Percentiles rank a stretch among this genome's conserved stretches.
phyloP scores from a whole-genome alignment of 2,888 invertebrate species.

The Cheilosia pagana region DNA sequence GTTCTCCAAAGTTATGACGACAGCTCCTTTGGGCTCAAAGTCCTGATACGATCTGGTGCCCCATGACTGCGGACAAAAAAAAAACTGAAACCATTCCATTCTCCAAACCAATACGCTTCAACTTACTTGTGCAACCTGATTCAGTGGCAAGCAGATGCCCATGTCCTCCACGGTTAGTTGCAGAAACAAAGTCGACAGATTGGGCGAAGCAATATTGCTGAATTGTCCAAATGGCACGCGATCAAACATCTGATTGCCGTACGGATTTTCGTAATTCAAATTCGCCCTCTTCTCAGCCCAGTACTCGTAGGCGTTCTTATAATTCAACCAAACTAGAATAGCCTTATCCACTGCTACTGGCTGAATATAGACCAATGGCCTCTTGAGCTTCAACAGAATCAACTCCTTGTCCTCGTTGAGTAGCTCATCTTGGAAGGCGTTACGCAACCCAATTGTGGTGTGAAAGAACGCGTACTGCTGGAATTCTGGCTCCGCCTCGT shows the following conservation, averaged over 20 bases:
- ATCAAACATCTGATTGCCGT: slow-evolving; percentile 85
- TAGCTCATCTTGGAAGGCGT: slow-evolving; percentile 95
- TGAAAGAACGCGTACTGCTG: slow-evolving; percentile 99
- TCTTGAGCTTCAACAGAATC: slow-evolving; percentile 94
- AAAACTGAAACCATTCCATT: slow-evolving; percentile 16
- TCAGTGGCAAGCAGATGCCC: slow-evolving; percentile 96
- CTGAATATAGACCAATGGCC: slow-evolving; percentile 97
- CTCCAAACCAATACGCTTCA: neutral
- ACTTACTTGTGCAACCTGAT: slow-evolving; percentile 89
- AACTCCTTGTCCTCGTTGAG: slow-evolving; percentile 94
- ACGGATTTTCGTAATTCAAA: slow-evolving; percentile 93
- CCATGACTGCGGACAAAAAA: slow-evolving; percentile 85
- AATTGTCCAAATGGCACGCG: slow-evolving; percentile 92
- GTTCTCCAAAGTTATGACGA: slow-evolving; percentile 97
- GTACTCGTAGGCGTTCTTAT: slow-evolving; percentile 99
- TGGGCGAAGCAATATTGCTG: slow-evolving; percentile 90
- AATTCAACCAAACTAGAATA: slow-evolving; percentile 99
- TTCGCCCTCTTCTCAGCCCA: slow-evolving; percentile 98
- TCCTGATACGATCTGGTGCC: slow-evolving; percentile 88
- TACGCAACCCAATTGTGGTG: slow-evolving; percentile 93
- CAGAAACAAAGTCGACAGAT: slow-evolving; percentile 94
- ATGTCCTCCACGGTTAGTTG: slow-evolving; percentile 98
- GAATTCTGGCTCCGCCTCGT: slow-evolving; percentile 98
- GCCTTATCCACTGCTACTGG: slow-evolving; percentile 99
- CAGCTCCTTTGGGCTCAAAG: slow-evolving; percentile 93